Evolutionary conservation across 2,113 vertebrate species (phyloP).

Genomic region (Puma concolor): DNA sequence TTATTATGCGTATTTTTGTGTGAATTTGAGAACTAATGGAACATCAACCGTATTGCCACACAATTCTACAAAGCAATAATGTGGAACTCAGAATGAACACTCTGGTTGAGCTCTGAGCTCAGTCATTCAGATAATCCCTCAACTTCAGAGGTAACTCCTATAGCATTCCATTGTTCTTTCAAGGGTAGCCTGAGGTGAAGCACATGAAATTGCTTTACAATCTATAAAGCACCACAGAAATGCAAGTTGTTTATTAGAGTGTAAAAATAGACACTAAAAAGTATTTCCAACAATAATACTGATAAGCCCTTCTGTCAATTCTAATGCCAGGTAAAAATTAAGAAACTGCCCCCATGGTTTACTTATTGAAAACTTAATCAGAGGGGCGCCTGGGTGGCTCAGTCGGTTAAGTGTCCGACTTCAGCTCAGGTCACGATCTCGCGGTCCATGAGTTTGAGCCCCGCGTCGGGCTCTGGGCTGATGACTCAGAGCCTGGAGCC

Average conservation of each 20-base stretch:
- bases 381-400: neutral
- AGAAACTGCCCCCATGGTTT: neutral
- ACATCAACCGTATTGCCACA: neutral
- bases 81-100: neutral
- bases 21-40: neutral
- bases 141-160: neutral
- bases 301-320: neutral
- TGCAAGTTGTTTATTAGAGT: neutral
- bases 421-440: too few relatives aligned
- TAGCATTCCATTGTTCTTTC: neutral
- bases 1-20: neutral
- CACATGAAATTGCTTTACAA: neutral
- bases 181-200: neutral
- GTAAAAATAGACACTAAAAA: neutral
- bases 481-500: too few relatives aligned
- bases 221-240: neutral
- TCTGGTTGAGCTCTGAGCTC: neutral
- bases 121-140: neutral
- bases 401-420: too few relatives aligned
- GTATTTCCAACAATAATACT: neutral
- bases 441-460: too few relatives aligned
- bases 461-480: too few relatives aligned
- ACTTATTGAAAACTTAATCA: conserved; percentile 44
- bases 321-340: neutral
- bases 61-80: neutral